A percentile compares a stretch with the other conserved stretches of the same genome.
phyloP scores from a whole-genome alignment of 2,888 invertebrate genomes.

The Phengaris alcon region DNA sequence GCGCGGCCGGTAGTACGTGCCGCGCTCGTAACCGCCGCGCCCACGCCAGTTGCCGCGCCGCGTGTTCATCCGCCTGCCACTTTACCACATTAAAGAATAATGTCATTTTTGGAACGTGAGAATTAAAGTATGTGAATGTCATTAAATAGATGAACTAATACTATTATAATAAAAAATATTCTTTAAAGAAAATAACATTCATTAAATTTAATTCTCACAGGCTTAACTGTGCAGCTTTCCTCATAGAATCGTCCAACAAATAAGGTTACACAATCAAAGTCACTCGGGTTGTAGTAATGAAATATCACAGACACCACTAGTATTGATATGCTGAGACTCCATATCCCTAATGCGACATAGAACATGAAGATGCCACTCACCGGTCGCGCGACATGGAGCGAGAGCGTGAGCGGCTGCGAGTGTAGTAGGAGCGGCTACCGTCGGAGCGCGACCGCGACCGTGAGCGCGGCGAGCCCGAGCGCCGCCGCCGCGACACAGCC shows the following conservation, averaged over 20 bases:
- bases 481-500: conserved; percentile 62
- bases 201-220: not conserved
- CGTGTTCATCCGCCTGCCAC: conserved; percentile 61
- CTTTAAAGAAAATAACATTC: not conserved
- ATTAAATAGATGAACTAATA: not conserved
- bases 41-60: conserved; percentile 78
- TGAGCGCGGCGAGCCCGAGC: conserved; percentile 70
- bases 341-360: no score
- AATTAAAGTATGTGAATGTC: not conserved
- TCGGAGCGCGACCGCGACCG: conserved; percentile 83
- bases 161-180: not conserved
- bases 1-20: conserved; percentile 88
- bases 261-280: not conserved
- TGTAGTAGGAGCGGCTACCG: conserved; percentile 78
- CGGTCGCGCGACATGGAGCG: conserved; percentile 78
- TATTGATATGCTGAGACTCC: not conserved
- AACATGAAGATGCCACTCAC: conserved; percentile 41
- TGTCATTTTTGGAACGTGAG: not conserved
- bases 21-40: conserved; percentile 83
- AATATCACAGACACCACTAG: not conserved
- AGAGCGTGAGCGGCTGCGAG: conserved; percentile 78
- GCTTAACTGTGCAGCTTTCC: not conserved
- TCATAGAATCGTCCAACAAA: not conserved
- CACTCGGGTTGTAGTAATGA: not conserved
- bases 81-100: conserved; percentile 18